Base-by-base conservation (phyloP, 2,113 vertebrate species). In the Otus sunia region DNA sequence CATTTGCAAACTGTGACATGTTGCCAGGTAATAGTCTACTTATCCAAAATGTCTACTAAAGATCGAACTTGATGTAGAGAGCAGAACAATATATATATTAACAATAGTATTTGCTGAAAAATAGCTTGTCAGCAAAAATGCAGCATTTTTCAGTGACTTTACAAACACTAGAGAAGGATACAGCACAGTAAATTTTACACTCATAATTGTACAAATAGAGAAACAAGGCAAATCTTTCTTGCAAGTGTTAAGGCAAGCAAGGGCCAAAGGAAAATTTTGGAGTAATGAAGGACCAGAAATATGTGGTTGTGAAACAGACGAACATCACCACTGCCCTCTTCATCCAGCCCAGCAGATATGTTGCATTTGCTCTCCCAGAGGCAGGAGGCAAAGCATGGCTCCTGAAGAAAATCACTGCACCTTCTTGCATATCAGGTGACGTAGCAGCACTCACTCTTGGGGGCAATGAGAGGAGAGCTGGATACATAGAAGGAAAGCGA, bases 391-490 rank as follows among this genome's bases (percentile, higher is more conserved):
- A 73, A 50, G 53, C 39, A 37, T 34, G 34, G 17, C 18, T 94
- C 43, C 64, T 67, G 66, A 17, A 79, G 82, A 75, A 79, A 68
- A 49, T 32, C 80, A 2, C 5, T 50, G 30, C 60, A 32, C 49
- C 39, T 62, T 49, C 2, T 3, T 60, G 32, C 43, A 8, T 36
- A 34, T 17, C 43, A 36, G 77, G 39, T 7, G 4, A 4, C 30
- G 62, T 45, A 15, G 34, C 50, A 36, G 39, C 5, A 16, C 63
- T 64, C 0, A 0, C 32, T 60, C 9, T 15, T 11, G 5, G 59
- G 84, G 72, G 19, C 60, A n/a, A 18, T 9, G 41, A 43, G 64
- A 29, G 10, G 69, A 74, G 59, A 92, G 26, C 47, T 74, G 81
- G 37, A 26, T n/a, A n/a, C 22, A 32, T 10, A 34, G 60, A 52